Conservation (phyloP, 2,113 vertebrate genomes). For the Epinephelus cyanopodus region DNA sequence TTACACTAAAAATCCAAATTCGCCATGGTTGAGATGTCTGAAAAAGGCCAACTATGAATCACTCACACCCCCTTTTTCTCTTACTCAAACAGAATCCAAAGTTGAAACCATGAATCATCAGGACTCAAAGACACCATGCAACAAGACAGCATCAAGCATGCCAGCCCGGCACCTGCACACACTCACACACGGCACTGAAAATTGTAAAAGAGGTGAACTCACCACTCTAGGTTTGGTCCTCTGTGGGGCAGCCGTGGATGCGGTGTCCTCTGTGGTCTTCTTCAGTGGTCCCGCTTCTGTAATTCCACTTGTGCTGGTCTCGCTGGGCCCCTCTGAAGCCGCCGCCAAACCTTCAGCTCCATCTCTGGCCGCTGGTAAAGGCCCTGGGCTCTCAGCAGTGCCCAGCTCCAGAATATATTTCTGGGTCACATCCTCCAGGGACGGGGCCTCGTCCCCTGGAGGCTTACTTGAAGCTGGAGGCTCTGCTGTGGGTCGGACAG, state of each 20-base stretch:
- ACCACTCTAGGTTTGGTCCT: slow-evolving; percentile 95
- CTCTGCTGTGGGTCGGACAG: slow-evolving; percentile 63
- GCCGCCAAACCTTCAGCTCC: slow-evolving; percentile 45
- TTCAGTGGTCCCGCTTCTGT: slow-evolving; percentile 81
- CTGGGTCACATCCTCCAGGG: slow-evolving; percentile 91
- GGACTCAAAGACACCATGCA: slow-evolving; percentile 13
- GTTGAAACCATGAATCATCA: not conserved
- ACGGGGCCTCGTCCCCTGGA: slow-evolving; percentile 82
- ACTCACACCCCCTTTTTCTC: not conserved
- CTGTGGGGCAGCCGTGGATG: slow-evolving; percentile 71
- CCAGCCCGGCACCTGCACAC: not conserved
- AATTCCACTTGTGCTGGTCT: slow-evolving; percentile 74
- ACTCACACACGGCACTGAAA: not conserved
- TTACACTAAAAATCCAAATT: not conserved
- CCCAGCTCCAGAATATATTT: slow-evolving; percentile 88
- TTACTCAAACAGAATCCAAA: not conserved
- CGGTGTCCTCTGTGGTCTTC: slow-evolving; percentile 82
- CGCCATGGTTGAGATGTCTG: not conserved
- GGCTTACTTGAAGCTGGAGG: slow-evolving; percentile 69
- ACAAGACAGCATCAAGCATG: not conserved
- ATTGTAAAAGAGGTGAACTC: slow-evolving; percentile 78
- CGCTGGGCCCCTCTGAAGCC: slow-evolving; percentile 79
- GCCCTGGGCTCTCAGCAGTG: slow-evolving; percentile 70
- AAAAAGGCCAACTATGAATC: not conserved
- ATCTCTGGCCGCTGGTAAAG: slow-evolving; percentile 50